phyloP scores from a whole-genome alignment of 2,113 vertebrate species.

The Salvelinus fontinalis region DNA sequence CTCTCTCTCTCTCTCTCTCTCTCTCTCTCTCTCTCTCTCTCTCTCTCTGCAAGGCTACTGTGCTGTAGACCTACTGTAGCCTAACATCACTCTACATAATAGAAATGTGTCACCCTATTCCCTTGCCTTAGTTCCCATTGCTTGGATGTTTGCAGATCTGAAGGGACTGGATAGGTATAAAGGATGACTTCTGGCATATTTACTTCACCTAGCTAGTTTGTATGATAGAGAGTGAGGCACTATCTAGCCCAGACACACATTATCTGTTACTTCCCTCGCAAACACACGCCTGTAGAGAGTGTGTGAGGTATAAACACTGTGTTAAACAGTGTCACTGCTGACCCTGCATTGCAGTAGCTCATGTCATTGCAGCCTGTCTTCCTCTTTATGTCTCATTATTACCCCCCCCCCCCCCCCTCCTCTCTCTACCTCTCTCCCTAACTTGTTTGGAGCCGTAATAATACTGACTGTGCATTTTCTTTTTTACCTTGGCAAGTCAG shows the following conservation, averaged over 20 bases:
- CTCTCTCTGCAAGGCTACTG: background rate
- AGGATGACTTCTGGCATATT: too few relatives aligned
- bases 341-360: constrained; percentile 60
- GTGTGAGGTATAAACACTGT: background rate
- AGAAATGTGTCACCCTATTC: background rate
- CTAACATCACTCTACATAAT: background rate
- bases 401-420: background rate
- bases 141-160: background rate
- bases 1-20: constrained; percentile 22
- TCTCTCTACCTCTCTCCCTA: background rate
- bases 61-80: background rate
- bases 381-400: background rate
- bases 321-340: constrained; percentile 19
- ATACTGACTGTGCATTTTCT: background rate
- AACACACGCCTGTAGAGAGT: constrained; percentile 1
- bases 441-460: constrained; percentile 15
- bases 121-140: too few relatives aligned
- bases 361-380: constrained; percentile 26
- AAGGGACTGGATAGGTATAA: background rate
- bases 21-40: background rate
- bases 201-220: too few relatives aligned
- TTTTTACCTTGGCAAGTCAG: too few relatives aligned
- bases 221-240: too few relatives aligned
- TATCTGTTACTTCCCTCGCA: background rate
- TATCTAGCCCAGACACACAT: too few relatives aligned